Conservation (phyloP, 2,797 vertebrate species). For the Otolemur crassicaudatus region DNA sequence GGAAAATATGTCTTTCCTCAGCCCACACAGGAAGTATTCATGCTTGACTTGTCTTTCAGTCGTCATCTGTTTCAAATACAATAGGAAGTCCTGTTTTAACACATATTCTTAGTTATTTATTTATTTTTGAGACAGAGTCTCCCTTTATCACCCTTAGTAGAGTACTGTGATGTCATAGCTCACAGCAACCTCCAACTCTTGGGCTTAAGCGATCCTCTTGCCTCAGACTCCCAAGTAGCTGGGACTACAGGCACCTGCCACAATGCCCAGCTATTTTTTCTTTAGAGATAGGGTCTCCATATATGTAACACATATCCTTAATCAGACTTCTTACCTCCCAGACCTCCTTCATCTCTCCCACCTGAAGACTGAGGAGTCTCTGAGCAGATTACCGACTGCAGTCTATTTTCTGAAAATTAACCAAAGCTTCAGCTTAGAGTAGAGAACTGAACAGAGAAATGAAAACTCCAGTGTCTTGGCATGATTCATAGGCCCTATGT, state of each 20-base stretch:
- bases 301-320: neutral
- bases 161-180: no score
- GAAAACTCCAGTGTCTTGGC: neutral
- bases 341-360: fast-evolving
- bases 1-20: neutral
- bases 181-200: no score
- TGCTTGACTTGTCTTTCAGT: neutral
- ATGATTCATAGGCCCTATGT: no score
- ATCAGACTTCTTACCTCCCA: neutral
- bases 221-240: no score
- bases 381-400: neutral
- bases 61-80: neutral
- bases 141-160: no score
- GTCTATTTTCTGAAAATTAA: neutral
- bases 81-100: neutral
- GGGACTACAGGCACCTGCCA: no score
- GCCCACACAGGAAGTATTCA: neutral
- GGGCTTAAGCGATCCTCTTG: no score
- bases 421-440: neutral
- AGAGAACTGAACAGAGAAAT: neutral
- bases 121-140: no score
- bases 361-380: neutral
- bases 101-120: no score
- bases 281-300: no score
- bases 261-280: no score